phyloP scores from a whole-genome alignment of 2,797 vertebrate species.

The Potorous gilbertii region DNA sequence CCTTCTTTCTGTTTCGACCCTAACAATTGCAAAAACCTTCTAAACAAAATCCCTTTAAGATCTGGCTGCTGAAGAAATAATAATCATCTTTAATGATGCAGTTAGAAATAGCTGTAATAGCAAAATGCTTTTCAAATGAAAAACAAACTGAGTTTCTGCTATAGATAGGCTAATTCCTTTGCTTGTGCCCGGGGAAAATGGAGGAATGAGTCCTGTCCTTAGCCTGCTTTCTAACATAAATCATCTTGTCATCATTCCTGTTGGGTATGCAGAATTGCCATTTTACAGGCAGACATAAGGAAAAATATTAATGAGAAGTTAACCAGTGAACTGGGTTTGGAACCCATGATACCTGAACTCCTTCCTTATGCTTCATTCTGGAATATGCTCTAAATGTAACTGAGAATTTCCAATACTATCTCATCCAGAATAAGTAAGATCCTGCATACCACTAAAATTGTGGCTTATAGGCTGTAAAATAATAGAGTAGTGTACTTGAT shows the following conservation, averaged over 20 bases:
- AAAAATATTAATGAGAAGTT: background rate
- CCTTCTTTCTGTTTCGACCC: background rate
- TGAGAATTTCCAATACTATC: background rate
- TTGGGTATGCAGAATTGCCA: background rate
- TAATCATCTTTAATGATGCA: background rate
- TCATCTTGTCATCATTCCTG: background rate
- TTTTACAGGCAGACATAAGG: background rate
- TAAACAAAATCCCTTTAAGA: background rate
- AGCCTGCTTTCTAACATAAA: background rate
- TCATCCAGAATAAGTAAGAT: background rate
- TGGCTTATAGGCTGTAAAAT: background rate
- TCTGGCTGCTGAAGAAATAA: background rate
- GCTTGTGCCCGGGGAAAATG: background rate
- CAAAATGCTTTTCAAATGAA: background rate
- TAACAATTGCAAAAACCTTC: background rate
- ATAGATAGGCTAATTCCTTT: background rate
- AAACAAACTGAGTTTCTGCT: background rate
- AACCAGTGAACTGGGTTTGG: too few species aligned
- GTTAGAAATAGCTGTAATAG: background rate
- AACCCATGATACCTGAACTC: background rate
- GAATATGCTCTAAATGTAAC: background rate
- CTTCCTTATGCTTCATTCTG: background rate
- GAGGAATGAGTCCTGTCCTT: background rate
- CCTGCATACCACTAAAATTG: background rate
- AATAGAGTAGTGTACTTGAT: background rate